Base-by-base conservation (phyloP, 2,888 invertebrate genomes). In the Pseudolycoriella hygida region DNA sequence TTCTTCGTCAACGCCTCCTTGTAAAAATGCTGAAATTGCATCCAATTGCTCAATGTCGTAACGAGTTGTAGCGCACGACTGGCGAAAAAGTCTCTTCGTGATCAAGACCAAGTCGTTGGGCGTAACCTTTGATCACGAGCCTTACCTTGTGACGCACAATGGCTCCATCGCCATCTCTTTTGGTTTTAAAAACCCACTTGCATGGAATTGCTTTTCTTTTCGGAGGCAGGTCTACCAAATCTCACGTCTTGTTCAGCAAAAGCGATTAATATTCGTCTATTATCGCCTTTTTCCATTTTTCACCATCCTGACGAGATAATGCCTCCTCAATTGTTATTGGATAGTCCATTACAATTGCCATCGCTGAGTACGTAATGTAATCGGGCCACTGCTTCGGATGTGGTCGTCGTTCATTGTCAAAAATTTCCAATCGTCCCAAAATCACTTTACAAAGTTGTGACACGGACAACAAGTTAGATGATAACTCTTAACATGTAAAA, bases 71-170 rank as follows among this genome's bases (percentile, higher is more conserved):
- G 15, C 51, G 37, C 12, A 49, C 49, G 0, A 53, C 52, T 6
- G 52, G 53, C 44, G 51, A 44, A 47, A 49, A 52, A 11, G 51
- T 50, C 44, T 52, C 48, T 8, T 17, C 43, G 32, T 51, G 53
- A 40, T 55, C 51, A 12, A 51, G 42, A 2, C 50, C 52, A 4
- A 34, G 25, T 32, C 43, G 47, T 42, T 57, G 55, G 5, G 45
- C 38, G 41, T 47, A 56, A 6, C 55, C 55, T 52, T 54, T 54
- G 3, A 51, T 51, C 0, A 54, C 54, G 3, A 54, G 46, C 18
- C 54, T 43, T 50, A 54, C 49, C 51, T 51, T 41, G 11, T 32
- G 41, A 40, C 48, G 46, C 10, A 48, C 39, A 34, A 54, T 20
- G 41, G 47, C 12, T 14, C 54, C 54, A 41, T 50, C 43, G 12